phyloP scores from a whole-genome alignment of 2,888 invertebrate genomes.

The Oithona nana region DNA sequence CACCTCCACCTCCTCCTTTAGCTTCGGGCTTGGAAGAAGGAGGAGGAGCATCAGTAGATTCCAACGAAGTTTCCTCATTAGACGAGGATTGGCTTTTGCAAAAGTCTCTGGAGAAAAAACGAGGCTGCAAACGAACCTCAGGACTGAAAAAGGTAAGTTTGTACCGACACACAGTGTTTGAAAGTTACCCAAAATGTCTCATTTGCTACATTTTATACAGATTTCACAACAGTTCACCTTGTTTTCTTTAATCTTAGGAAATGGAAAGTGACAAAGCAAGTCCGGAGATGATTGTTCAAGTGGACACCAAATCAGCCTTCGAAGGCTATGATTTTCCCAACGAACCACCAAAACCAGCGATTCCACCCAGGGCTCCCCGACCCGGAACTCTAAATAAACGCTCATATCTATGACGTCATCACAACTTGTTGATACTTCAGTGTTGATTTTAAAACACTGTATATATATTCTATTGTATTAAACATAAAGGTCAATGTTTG shows the following conservation, averaged over 20 bases:
- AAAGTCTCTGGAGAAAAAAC: not conserved
- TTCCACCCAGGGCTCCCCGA: not conserved
- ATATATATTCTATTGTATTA: too few relatives aligned
- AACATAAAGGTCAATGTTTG: too few relatives aligned
- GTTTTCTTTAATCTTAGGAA: too few relatives aligned
- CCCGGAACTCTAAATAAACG: too few relatives aligned
- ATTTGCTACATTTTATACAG: not conserved
- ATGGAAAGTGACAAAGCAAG: not conserved
- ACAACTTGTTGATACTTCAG: too few relatives aligned
- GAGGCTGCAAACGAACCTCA: not conserved
- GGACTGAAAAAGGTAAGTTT: too few relatives aligned
- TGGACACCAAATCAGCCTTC: not conserved
- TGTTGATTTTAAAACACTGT: too few relatives aligned
- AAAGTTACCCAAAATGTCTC: not conserved
- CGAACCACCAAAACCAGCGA: not conserved
- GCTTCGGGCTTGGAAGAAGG: not conserved
- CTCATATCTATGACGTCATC: too few relatives aligned
- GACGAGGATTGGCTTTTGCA: not conserved
- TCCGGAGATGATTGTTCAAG: not conserved
- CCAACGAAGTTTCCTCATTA: not conserved
- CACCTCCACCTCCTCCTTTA: too few relatives aligned
- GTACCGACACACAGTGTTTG: too few relatives aligned
- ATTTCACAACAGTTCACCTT: too few relatives aligned
- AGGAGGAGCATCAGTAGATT: not conserved
- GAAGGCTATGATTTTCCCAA: not conserved